Percentiles rank a stretch among this genome's conserved stretches.
Conservation (phyloP, 2,113 vertebrate species). For the Eurypyga helias region DNA sequence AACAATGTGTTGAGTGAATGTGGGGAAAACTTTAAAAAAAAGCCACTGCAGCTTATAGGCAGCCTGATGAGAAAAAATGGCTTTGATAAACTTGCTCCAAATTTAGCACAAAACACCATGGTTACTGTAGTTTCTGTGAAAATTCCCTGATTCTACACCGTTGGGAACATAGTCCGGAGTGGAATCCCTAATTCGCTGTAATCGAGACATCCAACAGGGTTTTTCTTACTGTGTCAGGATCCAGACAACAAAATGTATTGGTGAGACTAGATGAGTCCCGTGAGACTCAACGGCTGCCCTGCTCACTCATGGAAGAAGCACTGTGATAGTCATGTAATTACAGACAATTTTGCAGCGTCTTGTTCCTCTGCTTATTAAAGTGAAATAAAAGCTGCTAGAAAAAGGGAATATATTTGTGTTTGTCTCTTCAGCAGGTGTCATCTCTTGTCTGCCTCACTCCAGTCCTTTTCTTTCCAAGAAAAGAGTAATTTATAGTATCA, state of each 20-base stretch:
- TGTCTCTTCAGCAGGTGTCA: background rate
- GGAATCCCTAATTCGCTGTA: background rate
- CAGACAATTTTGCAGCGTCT: background rate
- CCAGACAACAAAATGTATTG: background rate
- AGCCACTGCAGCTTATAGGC: background rate
- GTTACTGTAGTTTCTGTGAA: background rate
- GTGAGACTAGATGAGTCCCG: background rate
- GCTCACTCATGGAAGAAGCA: background rate
- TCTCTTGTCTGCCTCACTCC: background rate
- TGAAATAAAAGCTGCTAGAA: background rate
- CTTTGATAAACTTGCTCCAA: background rate
- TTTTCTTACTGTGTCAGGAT: background rate
- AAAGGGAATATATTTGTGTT: conserved; percentile 21
- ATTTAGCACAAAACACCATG: background rate
- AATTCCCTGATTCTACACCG: background rate
- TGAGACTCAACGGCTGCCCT: background rate
- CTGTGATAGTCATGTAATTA: background rate
- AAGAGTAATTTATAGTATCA: background rate
- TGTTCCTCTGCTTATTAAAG: background rate
- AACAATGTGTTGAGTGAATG: background rate
- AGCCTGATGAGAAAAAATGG: background rate
- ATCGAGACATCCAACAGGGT: background rate
- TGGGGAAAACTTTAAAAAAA: no score
- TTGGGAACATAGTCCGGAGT: background rate
- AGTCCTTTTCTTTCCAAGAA: background rate